These are phyloP conservation scores for Macrophya annulata DNA, from an alignment of 2,888 invertebrate genomes.

Conservation along the genomic window DNA sequence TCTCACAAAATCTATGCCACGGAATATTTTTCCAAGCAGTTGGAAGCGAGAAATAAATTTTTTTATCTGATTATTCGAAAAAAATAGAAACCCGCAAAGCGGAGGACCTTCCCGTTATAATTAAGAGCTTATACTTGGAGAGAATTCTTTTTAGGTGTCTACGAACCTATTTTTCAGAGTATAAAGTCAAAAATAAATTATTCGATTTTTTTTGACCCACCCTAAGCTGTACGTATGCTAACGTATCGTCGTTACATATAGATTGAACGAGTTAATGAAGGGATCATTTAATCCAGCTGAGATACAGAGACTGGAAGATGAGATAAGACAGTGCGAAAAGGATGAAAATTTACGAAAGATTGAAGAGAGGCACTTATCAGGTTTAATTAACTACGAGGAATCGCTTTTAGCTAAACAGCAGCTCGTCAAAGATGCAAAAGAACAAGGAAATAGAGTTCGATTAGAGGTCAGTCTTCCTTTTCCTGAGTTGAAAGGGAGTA, in stretches of 20 bases:
- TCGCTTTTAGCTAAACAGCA: constrained; percentile 52
- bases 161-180: too few species aligned
- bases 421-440: constrained; percentile 25
- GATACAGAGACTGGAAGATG: constrained; percentile 32
- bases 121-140: too few species aligned
- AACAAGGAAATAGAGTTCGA: constrained; percentile 42
- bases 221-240: too few species aligned
- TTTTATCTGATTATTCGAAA: too few species aligned
- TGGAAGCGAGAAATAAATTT: too few species aligned
- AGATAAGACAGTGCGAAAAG: constrained; percentile 33
- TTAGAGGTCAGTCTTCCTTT: not conserved
- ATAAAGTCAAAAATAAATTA: too few species aligned
- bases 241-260: not conserved
- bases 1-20: too few species aligned
- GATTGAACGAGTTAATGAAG: constrained; percentile 48
- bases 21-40: too few species aligned
- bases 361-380: constrained; percentile 45
- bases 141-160: too few species aligned
- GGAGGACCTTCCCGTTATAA: too few species aligned
- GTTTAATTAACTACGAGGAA: constrained; percentile 49
- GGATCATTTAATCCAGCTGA: constrained; percentile 49
- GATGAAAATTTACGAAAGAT: constrained; percentile 52
- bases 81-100: too few species aligned
- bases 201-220: too few species aligned
- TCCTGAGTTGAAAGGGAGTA: not conserved